Evolutionary conservation across 92 coral and sea anemone species (phyloP).

Genomic region (Diadumene lineata): DNA sequence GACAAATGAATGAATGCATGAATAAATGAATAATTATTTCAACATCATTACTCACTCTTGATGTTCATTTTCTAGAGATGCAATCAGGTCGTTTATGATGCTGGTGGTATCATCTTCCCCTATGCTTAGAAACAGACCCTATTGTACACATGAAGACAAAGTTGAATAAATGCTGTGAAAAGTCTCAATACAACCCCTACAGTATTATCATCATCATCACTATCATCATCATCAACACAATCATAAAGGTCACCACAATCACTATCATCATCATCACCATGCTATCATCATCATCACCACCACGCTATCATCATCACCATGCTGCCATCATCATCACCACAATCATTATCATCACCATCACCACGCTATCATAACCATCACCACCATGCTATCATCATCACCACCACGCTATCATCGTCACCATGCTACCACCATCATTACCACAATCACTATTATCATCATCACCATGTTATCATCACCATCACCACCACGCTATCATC

Average conservation of each 20-base stretch:
- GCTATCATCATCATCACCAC: no score
- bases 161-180: no score
- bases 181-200: no score
- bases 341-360: neutral
- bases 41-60: constrained; percentile 49
- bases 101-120: constrained; percentile 73
- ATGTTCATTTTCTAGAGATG: constrained; percentile 49
- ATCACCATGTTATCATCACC: neutral
- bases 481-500: neutral
- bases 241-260: no score
- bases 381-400: neutral
- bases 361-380: no score
- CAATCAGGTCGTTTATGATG: constrained; percentile 66
- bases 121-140: constrained; percentile 77
- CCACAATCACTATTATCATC: neutral
- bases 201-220: no score
- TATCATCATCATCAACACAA: no score
- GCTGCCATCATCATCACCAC: neutral
- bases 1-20: neutral
- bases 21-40: neutral
- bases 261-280: no score
- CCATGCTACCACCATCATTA: neutral
- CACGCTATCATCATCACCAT: no score
- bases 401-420: neutral
- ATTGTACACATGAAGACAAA: neutral